Conservation (phyloP, 2,797 vertebrate species). For the Hyperoplus lanceolatus region DNA sequence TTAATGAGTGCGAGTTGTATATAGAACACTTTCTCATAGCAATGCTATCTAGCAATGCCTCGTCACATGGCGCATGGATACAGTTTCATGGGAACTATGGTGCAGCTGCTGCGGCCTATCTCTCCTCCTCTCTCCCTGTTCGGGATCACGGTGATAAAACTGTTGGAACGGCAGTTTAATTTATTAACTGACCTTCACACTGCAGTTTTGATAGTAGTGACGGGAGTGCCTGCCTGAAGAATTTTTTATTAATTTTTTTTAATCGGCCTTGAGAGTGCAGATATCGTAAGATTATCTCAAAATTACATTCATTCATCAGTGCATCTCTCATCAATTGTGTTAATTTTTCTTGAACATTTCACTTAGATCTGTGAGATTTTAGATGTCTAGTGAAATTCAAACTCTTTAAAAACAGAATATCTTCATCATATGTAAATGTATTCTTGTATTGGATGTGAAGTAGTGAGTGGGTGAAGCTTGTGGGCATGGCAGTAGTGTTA, state of each 20-base stretch:
- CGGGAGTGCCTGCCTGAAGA: no score
- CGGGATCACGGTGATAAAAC: slow-evolving; percentile 46
- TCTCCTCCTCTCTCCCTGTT: slow-evolving; percentile 17
- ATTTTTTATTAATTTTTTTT: no score
- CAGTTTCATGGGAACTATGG: slow-evolving; percentile 36
- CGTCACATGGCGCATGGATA: slow-evolving; percentile 31
- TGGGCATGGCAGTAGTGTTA: background rate
- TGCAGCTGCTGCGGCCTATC: slow-evolving; percentile 51
- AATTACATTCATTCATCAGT: no score
- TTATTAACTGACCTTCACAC: slow-evolving; percentile 16
- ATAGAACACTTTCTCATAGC: background rate
- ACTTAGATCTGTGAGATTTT: background rate
- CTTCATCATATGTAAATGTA: background rate
- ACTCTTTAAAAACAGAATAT: slow-evolving; percentile 19
- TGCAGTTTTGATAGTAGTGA: slow-evolving; percentile 1
- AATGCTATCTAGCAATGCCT: background rate
- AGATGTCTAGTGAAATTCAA: background rate
- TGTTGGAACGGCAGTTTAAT: slow-evolving; percentile 4
- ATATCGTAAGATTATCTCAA: no score
- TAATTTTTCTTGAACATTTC: background rate
- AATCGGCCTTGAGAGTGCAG: no score
- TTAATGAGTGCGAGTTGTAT: background rate
- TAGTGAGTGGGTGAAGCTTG: slow-evolving; percentile 7
- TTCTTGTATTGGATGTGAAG: no score
- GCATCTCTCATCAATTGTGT: background rate